Percentiles rank a stretch among this genome's conserved stretches.
Evolutionary conservation across 2,888 invertebrate species (phyloP).

Genomic region (Lepidochrysops patricia): DNA sequence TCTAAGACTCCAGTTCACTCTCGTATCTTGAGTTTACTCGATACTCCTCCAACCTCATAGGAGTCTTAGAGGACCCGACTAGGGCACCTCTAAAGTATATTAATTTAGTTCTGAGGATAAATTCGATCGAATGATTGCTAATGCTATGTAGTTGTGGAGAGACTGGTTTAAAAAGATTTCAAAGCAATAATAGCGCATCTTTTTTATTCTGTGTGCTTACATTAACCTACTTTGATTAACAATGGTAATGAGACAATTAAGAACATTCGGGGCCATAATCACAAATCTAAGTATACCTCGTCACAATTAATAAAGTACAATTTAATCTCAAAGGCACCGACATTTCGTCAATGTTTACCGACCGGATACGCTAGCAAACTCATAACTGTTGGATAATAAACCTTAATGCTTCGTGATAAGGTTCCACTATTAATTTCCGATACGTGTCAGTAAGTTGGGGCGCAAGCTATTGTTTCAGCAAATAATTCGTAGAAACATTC

Average conservation of each 20-base stretch:
- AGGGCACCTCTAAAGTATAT: no score
- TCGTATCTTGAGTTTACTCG: no score
- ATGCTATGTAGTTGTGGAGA: background rate
- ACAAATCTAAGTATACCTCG: conserved; percentile 60
- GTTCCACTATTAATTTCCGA: conserved; percentile 17
- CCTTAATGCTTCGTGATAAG: conserved; percentile 29
- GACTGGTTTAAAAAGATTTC: background rate
- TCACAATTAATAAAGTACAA: conserved; percentile 57
- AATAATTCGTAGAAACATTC: conserved; percentile 65
- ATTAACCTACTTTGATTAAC: conserved; percentile 8
- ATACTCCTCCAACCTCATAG: no score
- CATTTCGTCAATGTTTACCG: conserved; percentile 56
- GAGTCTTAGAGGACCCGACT: no score
- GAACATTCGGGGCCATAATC: conserved; percentile 38
- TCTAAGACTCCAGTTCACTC: no score
- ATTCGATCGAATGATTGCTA: background rate
- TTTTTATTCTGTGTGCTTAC: background rate
- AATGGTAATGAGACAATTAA: conserved; percentile 22
- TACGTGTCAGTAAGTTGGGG: conserved; percentile 29
- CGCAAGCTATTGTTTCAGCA: conserved; percentile 67
- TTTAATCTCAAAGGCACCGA: conserved; percentile 66
- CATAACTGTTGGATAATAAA: conserved; percentile 25
- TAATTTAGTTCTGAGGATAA: no score
- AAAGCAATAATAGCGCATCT: background rate
- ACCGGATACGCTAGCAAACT: conserved; percentile 23